A percentile compares a stretch with the other conserved stretches of the same genome.
phyloP scores from a whole-genome alignment of 2,113 vertebrate species.

The Origma solitaria region DNA sequence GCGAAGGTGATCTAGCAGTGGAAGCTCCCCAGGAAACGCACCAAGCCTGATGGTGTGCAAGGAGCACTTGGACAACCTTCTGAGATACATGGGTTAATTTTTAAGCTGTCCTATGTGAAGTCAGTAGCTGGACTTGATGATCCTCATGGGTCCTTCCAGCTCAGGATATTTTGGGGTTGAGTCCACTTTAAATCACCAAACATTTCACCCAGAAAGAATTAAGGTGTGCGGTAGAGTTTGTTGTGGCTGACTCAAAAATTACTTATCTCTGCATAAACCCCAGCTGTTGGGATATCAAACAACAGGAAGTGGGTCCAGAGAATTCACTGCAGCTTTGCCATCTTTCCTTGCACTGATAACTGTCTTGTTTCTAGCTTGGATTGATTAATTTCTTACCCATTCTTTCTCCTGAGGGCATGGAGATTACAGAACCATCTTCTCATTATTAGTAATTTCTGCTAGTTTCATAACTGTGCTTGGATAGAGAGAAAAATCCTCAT shows the following conservation, averaged over 20 bases:
- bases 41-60: background rate
- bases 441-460: background rate
- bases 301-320: background rate
- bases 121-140: background rate
- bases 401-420: background rate
- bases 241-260: background rate
- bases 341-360: background rate
- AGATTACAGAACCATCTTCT: background rate
- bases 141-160: background rate
- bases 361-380: background rate
- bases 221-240: background rate
- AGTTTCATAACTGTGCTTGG: background rate
- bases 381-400: background rate
- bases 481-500: background rate
- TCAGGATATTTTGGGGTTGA: background rate
- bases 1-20: background rate
- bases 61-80: background rate
- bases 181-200: background rate
- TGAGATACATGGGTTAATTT: background rate
- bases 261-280: background rate
- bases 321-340: background rate
- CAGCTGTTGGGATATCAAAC: background rate
- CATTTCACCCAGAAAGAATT: background rate
- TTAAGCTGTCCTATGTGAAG: background rate
- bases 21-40: background rate